phyloP scores from a whole-genome alignment of 2,888 invertebrate species.

The Ornithoptera alexandrae region DNA sequence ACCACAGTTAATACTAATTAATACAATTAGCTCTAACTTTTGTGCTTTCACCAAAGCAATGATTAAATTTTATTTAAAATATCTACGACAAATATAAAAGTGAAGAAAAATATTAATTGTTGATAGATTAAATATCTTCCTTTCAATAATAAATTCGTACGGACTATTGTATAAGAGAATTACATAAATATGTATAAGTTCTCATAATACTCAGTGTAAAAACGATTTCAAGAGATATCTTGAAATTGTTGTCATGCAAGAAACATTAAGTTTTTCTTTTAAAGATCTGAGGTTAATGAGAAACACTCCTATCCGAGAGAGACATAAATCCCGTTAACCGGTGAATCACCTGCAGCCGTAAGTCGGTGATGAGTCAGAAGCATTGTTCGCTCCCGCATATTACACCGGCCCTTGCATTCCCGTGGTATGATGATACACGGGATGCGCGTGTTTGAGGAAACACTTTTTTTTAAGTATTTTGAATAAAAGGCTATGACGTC shows the following conservation, averaged over 20 bases:
- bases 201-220: too few relatives aligned
- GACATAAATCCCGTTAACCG: conserved; percentile 15
- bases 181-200: too few relatives aligned
- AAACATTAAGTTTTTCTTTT: background rate
- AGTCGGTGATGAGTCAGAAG: conserved; percentile 27
- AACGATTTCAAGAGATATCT: too few relatives aligned
- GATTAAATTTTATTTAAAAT: too few relatives aligned
- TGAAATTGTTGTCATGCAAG: background rate
- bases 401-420: conserved; percentile 33
- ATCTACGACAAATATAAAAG: too few relatives aligned
- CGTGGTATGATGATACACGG: conserved; percentile 26
- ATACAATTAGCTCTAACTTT: too few relatives aligned
- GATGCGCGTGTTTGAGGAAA: conserved; percentile 15
- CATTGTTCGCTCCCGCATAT: conserved; percentile 30
- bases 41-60: too few relatives aligned
- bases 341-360: conserved; percentile 31
- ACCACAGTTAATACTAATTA: too few relatives aligned
- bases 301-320: background rate
- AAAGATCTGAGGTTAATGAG: background rate
- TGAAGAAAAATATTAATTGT: too few relatives aligned
- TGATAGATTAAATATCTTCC: too few relatives aligned
- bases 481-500: background rate
- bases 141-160: too few relatives aligned
- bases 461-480: background rate
- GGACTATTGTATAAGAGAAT: too few relatives aligned